Base-by-base conservation (phyloP, 2,113 vertebrate species). In the Morphnarchus princeps region DNA sequence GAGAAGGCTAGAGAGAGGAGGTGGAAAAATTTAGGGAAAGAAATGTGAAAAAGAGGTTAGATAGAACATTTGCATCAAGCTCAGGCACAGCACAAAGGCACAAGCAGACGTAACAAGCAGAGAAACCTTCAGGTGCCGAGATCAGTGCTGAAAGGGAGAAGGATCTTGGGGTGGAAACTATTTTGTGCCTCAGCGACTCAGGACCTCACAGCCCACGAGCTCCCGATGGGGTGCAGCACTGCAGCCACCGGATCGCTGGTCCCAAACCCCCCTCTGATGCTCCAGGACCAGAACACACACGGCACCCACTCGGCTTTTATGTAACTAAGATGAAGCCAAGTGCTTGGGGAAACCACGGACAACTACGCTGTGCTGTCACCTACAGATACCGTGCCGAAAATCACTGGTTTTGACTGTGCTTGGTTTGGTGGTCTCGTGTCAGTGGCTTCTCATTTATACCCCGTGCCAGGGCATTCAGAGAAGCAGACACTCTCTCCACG, bases 1-100 rank as follows among this genome's bases (percentile, higher is more conserved):
- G 82, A 92, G 77, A 94, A 92, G 50, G 59, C 34, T 94, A 36
- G 52, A 77, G 67, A 80, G 92, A 90, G 85, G 87, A 91, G 91
- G 81, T 85, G 84, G 82, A 77, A 91, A 90, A 80, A 79, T 28
- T 45, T n/a, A 47, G 79, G 74, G 38, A 67, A 85, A 91, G 65
- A 82, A 89, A 82, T 34, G 43, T 3, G 40, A 43, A 93, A 65
- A 15, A 38, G 63, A 76, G 54, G 77, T 78, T 92, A 76, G 69
- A 76, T 78, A 70, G 52, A 93, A 74, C 38, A 81, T 67, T 63
- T 96, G 47, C 71, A 91, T 62, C 45, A 29, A 83, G 52, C 83
- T 79, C 49, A 72, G 54, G 62, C 84, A 69, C 40, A 22, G 58
- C 47, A 89, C 57, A 74, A 55, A 67, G 57, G 58, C 67, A 89